These are phyloP conservation scores for Heliconius melpomene DNA, from an alignment of 1,140 invertebrate genomes.

Conservation along the genomic window DNA sequence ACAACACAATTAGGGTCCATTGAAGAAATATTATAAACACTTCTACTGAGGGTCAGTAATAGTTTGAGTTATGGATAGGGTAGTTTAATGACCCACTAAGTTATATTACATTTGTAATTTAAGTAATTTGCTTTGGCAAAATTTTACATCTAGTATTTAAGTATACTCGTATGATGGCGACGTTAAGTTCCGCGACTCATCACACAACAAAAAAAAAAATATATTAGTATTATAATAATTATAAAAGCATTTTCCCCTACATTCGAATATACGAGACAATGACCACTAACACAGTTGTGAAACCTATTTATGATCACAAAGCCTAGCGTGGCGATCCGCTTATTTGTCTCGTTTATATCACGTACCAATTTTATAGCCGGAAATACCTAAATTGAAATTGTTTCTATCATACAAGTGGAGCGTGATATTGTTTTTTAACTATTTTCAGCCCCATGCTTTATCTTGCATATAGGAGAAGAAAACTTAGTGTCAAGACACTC, in stretches of 20 bases:
- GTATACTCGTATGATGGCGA: background rate
- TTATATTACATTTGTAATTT: constrained; percentile 9
- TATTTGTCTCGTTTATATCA: constrained; percentile 68
- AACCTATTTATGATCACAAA: background rate
- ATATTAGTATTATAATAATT: background rate
- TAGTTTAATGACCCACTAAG: constrained; percentile 39
- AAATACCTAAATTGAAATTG: constrained; percentile 75
- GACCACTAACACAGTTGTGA: background rate
- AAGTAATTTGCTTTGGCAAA: background rate
- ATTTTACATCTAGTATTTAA: background rate
- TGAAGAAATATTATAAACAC: constrained; percentile 49
- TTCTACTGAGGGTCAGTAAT: constrained; percentile 32
- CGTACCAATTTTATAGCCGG: constrained; percentile 74
- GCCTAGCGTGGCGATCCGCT: constrained; percentile 16
- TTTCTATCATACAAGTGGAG: constrained; percentile 41
- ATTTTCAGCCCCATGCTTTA: background rate
- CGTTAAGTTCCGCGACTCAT: too few species aligned
- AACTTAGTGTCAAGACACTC: background rate
- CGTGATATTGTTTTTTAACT: constrained; percentile 42
- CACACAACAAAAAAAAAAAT: too few species aligned
- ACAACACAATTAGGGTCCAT: constrained; percentile 50
- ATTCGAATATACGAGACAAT: background rate
- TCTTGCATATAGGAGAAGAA: background rate
- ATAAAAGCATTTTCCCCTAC: background rate
- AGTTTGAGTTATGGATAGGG: constrained; percentile 42